Evolutionary conservation across 2,797 vertebrate species (phyloP).

Genomic region (Micromesistius poutassou): DNA sequence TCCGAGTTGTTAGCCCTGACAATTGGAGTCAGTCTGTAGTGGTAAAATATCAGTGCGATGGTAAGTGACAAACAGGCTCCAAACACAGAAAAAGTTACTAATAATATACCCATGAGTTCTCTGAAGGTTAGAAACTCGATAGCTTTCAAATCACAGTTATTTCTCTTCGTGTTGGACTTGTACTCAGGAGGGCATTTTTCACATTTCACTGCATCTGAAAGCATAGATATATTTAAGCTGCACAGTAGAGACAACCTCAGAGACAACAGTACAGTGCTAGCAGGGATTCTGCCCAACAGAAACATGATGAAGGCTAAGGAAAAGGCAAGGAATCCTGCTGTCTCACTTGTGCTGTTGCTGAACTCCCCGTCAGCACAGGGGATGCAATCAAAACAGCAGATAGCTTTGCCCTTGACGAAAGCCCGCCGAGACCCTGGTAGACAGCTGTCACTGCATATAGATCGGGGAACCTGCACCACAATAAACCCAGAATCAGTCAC

Average conservation of each 20-base stretch:
- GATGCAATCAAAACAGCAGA: slow-evolving; percentile 78
- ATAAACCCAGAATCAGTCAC: slow-evolving; percentile 1
- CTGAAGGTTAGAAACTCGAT: slow-evolving; percentile 74
- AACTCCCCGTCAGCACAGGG: slow-evolving; percentile 72
- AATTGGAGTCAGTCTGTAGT: slow-evolving; percentile 68
- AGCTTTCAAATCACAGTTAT: slow-evolving; percentile 70
- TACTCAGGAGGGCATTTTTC: slow-evolving; percentile 71
- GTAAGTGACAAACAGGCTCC: slow-evolving; percentile 68
- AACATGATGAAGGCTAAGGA: slow-evolving; percentile 55
- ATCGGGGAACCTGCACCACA: slow-evolving; percentile 66
- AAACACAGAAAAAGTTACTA: slow-evolving; percentile 69
- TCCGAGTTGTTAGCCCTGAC: slow-evolving; percentile 77
- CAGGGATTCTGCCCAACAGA: slow-evolving; percentile 58
- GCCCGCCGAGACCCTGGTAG: slow-evolving; percentile 67
- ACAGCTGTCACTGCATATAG: slow-evolving; percentile 76
- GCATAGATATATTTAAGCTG: slow-evolving; percentile 66
- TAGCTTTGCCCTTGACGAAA: slow-evolving; percentile 71
- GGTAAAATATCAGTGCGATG: slow-evolving; percentile 71
- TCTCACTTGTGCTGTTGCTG: slow-evolving; percentile 79
- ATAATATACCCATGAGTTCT: slow-evolving; percentile 73
- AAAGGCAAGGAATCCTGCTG: slow-evolving; percentile 52
- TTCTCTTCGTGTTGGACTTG: slow-evolving; percentile 72
- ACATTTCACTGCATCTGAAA: slow-evolving; percentile 80
- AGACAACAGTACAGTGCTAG: slow-evolving; percentile 48
- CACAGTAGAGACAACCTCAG: slow-evolving; percentile 56